Conservation (phyloP, 1,140 invertebrate genomes). For the Nixonia krombeini region DNA sequence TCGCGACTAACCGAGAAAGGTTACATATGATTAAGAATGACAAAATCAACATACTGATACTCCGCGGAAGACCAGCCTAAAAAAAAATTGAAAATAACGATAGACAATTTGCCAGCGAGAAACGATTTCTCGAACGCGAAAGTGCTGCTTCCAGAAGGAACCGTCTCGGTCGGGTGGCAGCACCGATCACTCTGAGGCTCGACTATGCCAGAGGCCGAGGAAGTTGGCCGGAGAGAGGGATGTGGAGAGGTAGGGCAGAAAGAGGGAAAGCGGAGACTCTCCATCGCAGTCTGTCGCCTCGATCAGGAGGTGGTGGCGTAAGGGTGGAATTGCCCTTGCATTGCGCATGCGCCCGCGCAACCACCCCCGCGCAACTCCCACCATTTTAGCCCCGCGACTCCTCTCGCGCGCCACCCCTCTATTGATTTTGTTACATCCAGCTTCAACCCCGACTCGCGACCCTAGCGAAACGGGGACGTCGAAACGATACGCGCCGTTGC, state of each 20-base stretch:
- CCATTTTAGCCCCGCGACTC: conserved; percentile 56
- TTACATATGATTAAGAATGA: too few species aligned
- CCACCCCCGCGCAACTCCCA: too few species aligned
- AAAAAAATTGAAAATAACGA: too few species aligned
- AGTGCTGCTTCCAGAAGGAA: too few species aligned
- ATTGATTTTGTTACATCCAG: conserved; percentile 72
- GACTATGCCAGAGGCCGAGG: conserved; percentile 15
- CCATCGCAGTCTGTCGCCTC: conserved; percentile 71
- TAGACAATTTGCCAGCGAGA: too few species aligned
- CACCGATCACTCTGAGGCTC: conserved; percentile 49
- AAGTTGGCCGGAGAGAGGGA: conserved; percentile 4
- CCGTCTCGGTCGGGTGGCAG: conserved; percentile 49
- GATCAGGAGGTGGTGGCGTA: conserved; percentile 43
- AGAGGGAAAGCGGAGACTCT: conserved; percentile 59
- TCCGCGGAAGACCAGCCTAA: too few species aligned
- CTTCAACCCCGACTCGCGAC: conserved; percentile 55
- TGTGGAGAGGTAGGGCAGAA: conserved; percentile 21
- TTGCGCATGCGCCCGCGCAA: conserved; percentile 54
- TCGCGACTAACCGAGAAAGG: too few species aligned
- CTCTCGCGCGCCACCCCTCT: conserved; percentile 70
- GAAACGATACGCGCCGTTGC: conserved; percentile 64
- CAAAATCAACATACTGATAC: too few species aligned
- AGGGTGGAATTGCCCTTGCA: too few species aligned
- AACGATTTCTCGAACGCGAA: too few species aligned
- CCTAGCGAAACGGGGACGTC: conserved; percentile 52